Conservation (phyloP, 2,888 invertebrate species). For the Romanomermis culicivorax region DNA sequence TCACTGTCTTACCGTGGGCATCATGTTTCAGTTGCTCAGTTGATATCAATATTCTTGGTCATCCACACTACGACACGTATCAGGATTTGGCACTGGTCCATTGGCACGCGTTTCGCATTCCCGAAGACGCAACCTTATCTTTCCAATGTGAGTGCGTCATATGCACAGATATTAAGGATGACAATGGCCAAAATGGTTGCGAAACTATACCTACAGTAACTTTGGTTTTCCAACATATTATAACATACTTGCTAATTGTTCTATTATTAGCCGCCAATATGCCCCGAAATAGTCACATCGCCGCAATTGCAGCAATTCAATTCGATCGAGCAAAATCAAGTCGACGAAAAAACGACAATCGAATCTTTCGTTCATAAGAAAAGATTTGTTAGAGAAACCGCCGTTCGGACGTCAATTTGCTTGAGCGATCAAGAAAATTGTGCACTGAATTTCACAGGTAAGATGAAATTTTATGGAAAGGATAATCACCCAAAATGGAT, state of each 20-base stretch:
- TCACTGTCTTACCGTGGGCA: too few species aligned
- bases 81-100: constrained; percentile 25
- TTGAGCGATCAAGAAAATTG: not conserved
- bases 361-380: not conserved
- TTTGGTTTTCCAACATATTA: not conserved
- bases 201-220: constrained; percentile 21
- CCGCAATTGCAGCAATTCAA: constrained; percentile 19
- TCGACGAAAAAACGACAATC: too few species aligned
- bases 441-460: not conserved
- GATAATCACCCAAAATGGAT: too few species aligned
- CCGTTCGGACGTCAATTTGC: not conserved
- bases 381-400: not conserved
- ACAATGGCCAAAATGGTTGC: constrained; percentile 19
- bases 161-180: constrained; percentile 23
- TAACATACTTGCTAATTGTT: not conserved
- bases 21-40: constrained; percentile 20
- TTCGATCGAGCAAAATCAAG: constrained; percentile 6
- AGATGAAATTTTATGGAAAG: not conserved
- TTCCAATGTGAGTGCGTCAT: constrained; percentile 22
- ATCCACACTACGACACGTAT: constrained; percentile 27
- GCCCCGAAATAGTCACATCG: constrained; percentile 24
- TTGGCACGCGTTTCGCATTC: constrained; percentile 27
- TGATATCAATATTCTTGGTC: constrained; percentile 24
- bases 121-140: constrained; percentile 21
- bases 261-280: constrained; percentile 24